Percentiles rank a stretch among this genome's conserved stretches.
Evolutionary conservation across 2,797 vertebrate species (phyloP).

Genomic region (Lithobates pipiens): DNA sequence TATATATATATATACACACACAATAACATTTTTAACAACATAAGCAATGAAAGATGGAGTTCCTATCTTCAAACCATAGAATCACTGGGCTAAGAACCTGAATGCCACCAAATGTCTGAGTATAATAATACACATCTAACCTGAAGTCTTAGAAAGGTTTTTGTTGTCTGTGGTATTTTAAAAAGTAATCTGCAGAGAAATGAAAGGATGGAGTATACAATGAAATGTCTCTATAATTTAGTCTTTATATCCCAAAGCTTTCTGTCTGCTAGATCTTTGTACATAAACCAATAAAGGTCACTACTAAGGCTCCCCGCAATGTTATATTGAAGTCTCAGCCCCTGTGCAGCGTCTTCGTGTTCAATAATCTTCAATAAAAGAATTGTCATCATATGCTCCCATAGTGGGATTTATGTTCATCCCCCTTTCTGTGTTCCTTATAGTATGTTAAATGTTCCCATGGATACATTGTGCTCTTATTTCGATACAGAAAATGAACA

Average conservation of each 20-base stretch:
- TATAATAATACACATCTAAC: too few relatives aligned
- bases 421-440: not conserved
- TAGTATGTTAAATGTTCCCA: conserved; percentile 20
- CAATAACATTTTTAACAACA: too few relatives aligned
- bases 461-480: conserved; percentile 36
- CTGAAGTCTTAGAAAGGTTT: too few relatives aligned
- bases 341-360: not conserved
- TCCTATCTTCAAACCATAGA: too few relatives aligned
- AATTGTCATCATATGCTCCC: not conserved
- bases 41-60: too few relatives aligned
- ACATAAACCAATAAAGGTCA: conserved; percentile 24
- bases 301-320: not conserved
- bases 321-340: too few relatives aligned
- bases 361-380: not conserved
- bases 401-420: conserved; percentile 7
- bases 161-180: too few relatives aligned
- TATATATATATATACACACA: too few relatives aligned
- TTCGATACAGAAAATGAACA: conserved; percentile 19
- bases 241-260: not conserved
- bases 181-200: too few relatives aligned
- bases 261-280: not conserved
- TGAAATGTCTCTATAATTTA: not conserved
- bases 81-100: too few relatives aligned
- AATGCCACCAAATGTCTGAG: too few relatives aligned
- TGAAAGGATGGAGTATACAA: not conserved